These are phyloP conservation scores for Caenorhabditis sp. DNA, from an alignment of 2,888 invertebrate genomes.

Conservation along the genomic window DNA sequence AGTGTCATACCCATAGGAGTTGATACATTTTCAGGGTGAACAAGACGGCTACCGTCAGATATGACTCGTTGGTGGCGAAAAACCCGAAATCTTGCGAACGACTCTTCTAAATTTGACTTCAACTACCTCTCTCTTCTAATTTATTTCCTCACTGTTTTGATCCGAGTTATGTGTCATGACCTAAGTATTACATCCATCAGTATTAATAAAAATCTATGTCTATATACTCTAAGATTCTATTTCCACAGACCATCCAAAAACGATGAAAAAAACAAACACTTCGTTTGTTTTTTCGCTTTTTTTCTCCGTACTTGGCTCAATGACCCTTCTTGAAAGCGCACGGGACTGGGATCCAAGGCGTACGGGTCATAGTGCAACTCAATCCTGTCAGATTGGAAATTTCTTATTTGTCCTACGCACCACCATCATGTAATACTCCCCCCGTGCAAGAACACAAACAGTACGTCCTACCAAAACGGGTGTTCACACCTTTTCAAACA, in stretches of 20 bases:
- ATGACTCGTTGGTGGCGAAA: conserved; percentile 66
- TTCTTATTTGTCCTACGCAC: conserved; percentile 32
- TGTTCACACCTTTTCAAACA: conserved; percentile 51
- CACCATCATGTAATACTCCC: conserved; percentile 51
- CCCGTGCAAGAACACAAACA: conserved; percentile 30
- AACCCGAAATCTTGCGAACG: conserved; percentile 67
- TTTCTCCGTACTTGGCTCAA: conserved; percentile 9
- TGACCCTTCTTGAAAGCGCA: conserved; percentile 24
- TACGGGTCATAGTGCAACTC: conserved; percentile 10
- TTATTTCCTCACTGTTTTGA: conserved; percentile 1
- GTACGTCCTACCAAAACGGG: conserved; percentile 42
- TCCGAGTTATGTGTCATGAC: conserved; percentile 45
- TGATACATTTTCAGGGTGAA: conserved; percentile 53
- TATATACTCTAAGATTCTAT: background rate
- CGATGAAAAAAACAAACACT: conserved; percentile 12
- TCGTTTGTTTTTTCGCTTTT: conserved; percentile 16
- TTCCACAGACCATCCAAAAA: background rate
- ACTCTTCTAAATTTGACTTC: conserved; percentile 57
- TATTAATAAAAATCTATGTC: conserved; percentile 9
- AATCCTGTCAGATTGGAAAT: background rate
- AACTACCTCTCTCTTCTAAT: background rate
- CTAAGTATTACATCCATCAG: conserved; percentile 18
- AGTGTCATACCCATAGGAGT: background rate
- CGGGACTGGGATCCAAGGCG: background rate
- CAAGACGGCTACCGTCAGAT: conserved; percentile 63